Base-by-base conservation (phyloP, 2,113 vertebrate genomes). In the Hystrix brachyura region DNA sequence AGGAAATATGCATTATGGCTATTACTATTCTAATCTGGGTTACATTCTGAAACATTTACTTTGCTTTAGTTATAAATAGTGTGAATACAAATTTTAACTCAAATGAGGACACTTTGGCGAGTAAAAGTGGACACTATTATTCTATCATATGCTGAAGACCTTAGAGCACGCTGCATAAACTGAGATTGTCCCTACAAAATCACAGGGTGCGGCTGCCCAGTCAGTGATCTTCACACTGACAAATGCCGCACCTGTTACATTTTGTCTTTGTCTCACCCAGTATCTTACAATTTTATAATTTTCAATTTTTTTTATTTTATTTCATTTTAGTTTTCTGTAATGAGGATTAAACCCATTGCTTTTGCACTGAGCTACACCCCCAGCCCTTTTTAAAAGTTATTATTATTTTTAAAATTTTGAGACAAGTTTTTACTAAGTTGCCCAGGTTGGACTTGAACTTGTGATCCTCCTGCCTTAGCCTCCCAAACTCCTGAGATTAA, bases 161-260 rank as follows among this genome's bases (percentile, higher is more conserved):
- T 0, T 29, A 64, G 10, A 12, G 18, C 11, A 11, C 9, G 48
- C 29, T 38, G 18, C 27, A 32, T 7, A 71, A 57, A 27, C 18
- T 76, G 13, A 4, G 0, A 14, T 55, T 21, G 0, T 43, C 25
- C 27, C 9, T 23, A 7, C 34, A 72, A 90, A 92, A 34, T 1
- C 11, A 51, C 13, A 1, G 6, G 23, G 0, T 3, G 6, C 51
- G 14, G 7, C 23, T 25, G 46, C 4, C 7, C 76, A 38, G 3
- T 59, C 32, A 38, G 0, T 55, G 8, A 32, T 72, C 18, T 74
- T 81, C 10, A 55, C 6, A 10, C 8, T 55, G 46, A 67, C 10
- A n/a, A 76, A 21, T 59, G 64, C 38, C 69, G 9, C 53, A 57
- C 3, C 5, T 38, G 53, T 5, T 71, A 3, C 34, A 17, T 62